Base-by-base conservation (phyloP, 2,113 vertebrate species). In the Emydocephalus ijimae region DNA sequence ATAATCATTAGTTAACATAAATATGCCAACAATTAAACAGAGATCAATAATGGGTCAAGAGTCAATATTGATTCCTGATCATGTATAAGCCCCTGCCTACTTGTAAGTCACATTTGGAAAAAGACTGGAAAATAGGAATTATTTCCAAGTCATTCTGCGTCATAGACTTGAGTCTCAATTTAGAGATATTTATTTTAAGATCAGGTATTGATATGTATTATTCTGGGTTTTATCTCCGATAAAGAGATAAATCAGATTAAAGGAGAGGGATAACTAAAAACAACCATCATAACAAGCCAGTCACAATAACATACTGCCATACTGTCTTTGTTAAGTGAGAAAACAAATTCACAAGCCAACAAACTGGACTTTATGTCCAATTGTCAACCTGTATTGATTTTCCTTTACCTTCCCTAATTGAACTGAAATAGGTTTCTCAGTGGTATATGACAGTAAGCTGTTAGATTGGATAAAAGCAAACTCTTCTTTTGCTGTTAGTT, bases 401-500 rank as follows among this genome's bases (percentile, higher is more conserved):
- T 54, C 90, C 23, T 10, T 26, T 50, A 24, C 39, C 54, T 61
- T 29, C 0, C 26, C 92, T 87, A 91, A 87, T 89, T 61, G 90
- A 89, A 86, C 43, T 56, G 87, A 86, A 64, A 26, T 24, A 86
- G 45, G 87, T n/a, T 69, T 39, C 88, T 59, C 12, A 5, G 45
- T 39, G 23, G 45, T 4, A 2, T 5, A 8, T 24, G 85, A 23
- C 61, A 89, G 29, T 10, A 92, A 57, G 15, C 1, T 48, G 2
- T 18, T 20, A 91, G 20, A 9, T 24, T 20, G 91, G 15, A 9
- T 29, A 4, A 34, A 93, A 88, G n/a, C 0, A 26, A 18, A 26
- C 55, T 0, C 81, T 52, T 4, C 0, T 43, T 48, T 88, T 0
- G 0, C n/a, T 39, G 11, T 34, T 21, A 34, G 6, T 85, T 90